Evolutionary conservation across 2,888 invertebrate genomes (phyloP).

Genomic region (Drosophila anceps): DNA sequence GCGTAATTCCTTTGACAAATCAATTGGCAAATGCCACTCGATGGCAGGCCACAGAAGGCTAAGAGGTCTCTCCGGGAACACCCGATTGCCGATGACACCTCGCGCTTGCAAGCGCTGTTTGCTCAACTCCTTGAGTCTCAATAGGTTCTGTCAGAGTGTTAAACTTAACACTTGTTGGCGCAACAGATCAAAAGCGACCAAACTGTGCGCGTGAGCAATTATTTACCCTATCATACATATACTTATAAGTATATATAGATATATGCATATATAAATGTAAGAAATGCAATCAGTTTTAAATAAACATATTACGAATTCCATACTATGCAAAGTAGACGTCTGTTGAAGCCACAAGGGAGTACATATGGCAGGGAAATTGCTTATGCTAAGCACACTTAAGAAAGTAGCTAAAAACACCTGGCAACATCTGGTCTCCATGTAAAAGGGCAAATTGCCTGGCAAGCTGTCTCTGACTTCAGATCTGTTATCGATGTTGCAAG

Average conservation of each 20-base stretch:
- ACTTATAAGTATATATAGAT: neutral
- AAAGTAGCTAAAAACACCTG: conserved; percentile 12
- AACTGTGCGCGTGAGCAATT: conserved; percentile 31
- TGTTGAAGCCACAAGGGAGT: conserved; percentile 30
- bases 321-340: conserved; percentile 38
- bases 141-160: conserved; percentile 35
- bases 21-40: conserved; percentile 61
- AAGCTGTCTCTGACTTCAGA: neutral
- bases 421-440: conserved; percentile 40
- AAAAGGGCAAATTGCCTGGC: neutral
- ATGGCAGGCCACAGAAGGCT: conserved; percentile 58
- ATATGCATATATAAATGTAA: neutral
- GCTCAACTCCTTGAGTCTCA: conserved; percentile 43
- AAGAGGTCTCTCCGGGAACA: conserved; percentile 51
- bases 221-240: neutral
- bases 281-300: conserved; percentile 37
- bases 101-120: conserved; percentile 49
- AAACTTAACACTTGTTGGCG: conserved; percentile 54
- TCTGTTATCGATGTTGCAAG: no score
- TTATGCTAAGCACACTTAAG: neutral
- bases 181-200: conserved; percentile 63
- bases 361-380: neutral
- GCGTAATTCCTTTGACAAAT: conserved; percentile 78
- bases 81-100: conserved; percentile 61
- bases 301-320: conserved; percentile 25